Evolutionary conservation across 2,113 vertebrate species (phyloP).

Genomic region (Phasianus colchicus): DNA sequence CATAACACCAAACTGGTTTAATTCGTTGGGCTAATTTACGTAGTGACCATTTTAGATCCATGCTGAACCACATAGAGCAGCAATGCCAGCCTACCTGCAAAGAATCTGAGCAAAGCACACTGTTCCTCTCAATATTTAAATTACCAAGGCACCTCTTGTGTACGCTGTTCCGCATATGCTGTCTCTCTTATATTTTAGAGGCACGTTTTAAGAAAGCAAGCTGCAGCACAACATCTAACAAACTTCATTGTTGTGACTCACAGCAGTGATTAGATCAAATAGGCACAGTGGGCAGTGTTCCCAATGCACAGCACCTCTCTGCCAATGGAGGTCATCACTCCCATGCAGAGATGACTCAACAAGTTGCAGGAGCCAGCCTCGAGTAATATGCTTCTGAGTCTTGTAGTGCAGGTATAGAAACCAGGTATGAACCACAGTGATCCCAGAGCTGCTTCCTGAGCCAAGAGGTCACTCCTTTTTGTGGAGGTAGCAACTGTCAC

Average conservation of each 20-base stretch:
- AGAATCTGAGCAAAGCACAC: neutral
- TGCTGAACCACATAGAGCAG: neutral
- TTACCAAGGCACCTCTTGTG: neutral
- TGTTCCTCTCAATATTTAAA: neutral
- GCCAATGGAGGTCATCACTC: neutral
- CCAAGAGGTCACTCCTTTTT: neutral
- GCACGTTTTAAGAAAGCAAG: neutral
- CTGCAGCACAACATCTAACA: neutral
- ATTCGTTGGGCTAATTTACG: slow-evolving; percentile 41
- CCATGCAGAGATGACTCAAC: neutral
- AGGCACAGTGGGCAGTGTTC: neutral
- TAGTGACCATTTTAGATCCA: slow-evolving; percentile 32
- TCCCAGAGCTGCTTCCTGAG: neutral
- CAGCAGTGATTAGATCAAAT: neutral
- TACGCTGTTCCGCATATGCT: neutral
- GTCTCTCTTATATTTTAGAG: neutral
- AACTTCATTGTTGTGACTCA: neutral
- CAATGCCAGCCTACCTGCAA: neutral
- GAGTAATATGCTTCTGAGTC: neutral
- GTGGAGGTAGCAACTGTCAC: neutral
- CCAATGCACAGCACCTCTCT: neutral
- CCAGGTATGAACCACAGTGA: neutral
- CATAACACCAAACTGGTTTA: slow-evolving; percentile 53
- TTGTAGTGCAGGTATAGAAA: neutral
- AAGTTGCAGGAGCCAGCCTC: neutral